Evolutionary conservation across 92 coral and sea anemone genomes (phyloP), one percentile per base, ranked within the genome.

Genomic region (Palythoa grandis): DNA sequence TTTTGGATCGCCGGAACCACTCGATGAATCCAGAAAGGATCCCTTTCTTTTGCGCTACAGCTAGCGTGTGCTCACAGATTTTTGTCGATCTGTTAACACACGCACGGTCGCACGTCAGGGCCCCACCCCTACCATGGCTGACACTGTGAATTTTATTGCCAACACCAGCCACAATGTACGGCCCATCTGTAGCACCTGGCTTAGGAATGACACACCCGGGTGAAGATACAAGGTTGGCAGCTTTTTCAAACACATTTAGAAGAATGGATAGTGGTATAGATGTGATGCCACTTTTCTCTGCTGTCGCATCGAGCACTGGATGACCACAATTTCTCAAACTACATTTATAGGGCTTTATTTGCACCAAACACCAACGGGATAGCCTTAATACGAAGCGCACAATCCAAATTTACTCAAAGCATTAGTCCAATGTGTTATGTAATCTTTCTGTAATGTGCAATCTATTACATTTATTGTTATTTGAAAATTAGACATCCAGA

Each of bases 101-200:
- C 1, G 78, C 10, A 7, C 89, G 83, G 48, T 91, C 93, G 37
- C 93, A 88, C 12, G 29, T 47, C 20, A 83, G 38, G 8, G 89
- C 69, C n/a, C 87, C 89, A 83, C 91, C 91, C 79, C 84, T 88
- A 13, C 91, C 89, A 19, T 86, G 87, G 13, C 74, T 87, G 16
- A 91, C 93, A 70, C 14, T 50, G 82, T 88, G 91, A 2, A 88
- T 39, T 38, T 88, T 88, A 65, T 91, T 88, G 11, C 66, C 78
- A 22, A 50, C 74, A 40, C 91, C 91, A 40, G 93, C 91, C 8
- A 88, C 93, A 13, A 79, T 88, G 35, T 76, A 91, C n/a, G 87
- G 1, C 35, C 35, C 0, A 29, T 29, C 1, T 29, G 35, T 29
- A 29, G 35, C 35, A 29, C 35, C 35, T 29, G 35, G 35, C 35